Conservation (phyloP, 2,888 invertebrate genomes). For the Sarcophaga caerulescens region DNA sequence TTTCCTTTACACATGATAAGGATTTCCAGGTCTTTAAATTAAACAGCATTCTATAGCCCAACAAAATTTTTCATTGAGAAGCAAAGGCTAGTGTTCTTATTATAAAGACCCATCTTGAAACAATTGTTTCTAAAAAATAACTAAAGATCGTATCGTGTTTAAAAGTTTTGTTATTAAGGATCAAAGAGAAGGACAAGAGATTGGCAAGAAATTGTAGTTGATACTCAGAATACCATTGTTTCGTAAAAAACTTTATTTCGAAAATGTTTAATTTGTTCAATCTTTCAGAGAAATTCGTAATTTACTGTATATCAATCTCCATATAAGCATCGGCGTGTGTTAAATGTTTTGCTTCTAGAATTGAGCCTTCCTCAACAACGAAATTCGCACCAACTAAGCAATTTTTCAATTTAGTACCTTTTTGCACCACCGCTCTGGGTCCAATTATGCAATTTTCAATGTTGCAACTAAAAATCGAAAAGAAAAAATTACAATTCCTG, state of each 20-base stretch:
- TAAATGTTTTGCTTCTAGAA: slow-evolving; percentile 77
- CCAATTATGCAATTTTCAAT: slow-evolving; percentile 81
- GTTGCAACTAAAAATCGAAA: slow-evolving; percentile 75
- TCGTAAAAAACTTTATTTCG: not conserved
- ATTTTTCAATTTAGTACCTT: slow-evolving; percentile 78
- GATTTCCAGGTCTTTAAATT: too few relatives aligned
- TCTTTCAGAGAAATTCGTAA: not conserved
- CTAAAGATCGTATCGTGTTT: too few relatives aligned
- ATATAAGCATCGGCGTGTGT: slow-evolving; percentile 81
- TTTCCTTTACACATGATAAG: too few relatives aligned
- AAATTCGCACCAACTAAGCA: slow-evolving; percentile 80
- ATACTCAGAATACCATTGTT: not conserved
- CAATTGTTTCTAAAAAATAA: too few relatives aligned
- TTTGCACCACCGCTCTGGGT: slow-evolving; percentile 78
- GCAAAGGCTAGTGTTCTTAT: too few relatives aligned
- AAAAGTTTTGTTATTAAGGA: too few relatives aligned
- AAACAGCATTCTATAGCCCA: too few relatives aligned
- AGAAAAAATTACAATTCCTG: not conserved
- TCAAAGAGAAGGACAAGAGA: too few relatives aligned
- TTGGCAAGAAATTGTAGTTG: too few relatives aligned
- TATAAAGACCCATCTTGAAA: too few relatives aligned
- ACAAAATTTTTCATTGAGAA: too few relatives aligned
- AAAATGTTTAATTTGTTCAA: not conserved
- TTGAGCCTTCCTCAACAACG: slow-evolving; percentile 77
- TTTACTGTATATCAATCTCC: slow-evolving; percentile 80